phyloP scores from a whole-genome alignment of 1,140 invertebrate species.

The Lethocerus indicus region DNA sequence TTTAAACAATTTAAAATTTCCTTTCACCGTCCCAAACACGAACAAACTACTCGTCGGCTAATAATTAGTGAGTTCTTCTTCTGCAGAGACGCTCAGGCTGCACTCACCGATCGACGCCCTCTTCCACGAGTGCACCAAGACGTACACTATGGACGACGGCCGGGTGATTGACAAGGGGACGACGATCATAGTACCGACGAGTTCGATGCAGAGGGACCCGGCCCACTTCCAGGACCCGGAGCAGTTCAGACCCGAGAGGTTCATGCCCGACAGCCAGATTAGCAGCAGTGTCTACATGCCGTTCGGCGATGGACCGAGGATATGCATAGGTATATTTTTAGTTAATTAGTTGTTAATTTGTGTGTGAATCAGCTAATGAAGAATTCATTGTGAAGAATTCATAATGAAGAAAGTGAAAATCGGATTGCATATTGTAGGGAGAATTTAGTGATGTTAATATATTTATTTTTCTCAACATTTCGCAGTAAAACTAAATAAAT shows the following conservation, averaged over 20 bases:
- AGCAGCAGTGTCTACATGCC: slow-evolving; percentile 41
- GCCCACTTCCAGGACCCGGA: slow-evolving; percentile 21
- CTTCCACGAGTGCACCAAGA: slow-evolving; percentile 29
- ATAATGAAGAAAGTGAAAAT: too few species aligned
- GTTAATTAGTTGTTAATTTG: too few species aligned
- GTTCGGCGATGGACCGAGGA: slow-evolving; percentile 57
- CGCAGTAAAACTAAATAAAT: too few species aligned
- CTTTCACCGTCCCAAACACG: too few species aligned
- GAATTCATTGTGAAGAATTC: too few species aligned
- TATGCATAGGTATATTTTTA: slow-evolving; percentile 43
- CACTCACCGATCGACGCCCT: slow-evolving; percentile 27
- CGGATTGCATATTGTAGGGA: too few species aligned
- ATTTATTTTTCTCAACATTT: too few species aligned
- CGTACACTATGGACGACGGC: slow-evolving; percentile 17
- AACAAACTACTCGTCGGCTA: too few species aligned
- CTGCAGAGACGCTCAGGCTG: slow-evolving; percentile 31
- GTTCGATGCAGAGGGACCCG: slow-evolving; percentile 22
- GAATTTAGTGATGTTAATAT: too few species aligned
- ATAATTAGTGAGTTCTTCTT: too few species aligned
- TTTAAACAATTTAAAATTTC: too few species aligned
- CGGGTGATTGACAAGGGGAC: slow-evolving; percentile 17
- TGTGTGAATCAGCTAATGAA: too few species aligned
- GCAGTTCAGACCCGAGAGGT: slow-evolving; percentile 23
- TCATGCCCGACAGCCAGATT: slow-evolving; percentile 20
- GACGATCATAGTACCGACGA: slow-evolving; percentile 22